Conservation (phyloP, 2,888 invertebrate species). For the Thecocarcelia acutangulata region DNA sequence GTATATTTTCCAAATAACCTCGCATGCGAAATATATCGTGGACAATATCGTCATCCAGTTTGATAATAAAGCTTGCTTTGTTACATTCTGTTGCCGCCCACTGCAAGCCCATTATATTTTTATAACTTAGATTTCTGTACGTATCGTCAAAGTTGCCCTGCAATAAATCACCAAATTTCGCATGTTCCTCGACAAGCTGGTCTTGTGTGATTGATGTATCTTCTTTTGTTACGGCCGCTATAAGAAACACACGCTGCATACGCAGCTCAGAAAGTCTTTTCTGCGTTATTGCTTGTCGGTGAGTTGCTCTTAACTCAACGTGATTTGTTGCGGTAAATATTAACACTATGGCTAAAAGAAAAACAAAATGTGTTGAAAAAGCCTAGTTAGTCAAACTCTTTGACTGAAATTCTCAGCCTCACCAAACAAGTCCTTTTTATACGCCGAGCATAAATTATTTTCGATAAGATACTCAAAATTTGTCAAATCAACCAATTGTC, state of each 20-base stretch:
- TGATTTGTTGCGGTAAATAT: conserved; percentile 90
- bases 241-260: too few relatives aligned
- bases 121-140: conserved; percentile 90
- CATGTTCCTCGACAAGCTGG: conserved; percentile 86
- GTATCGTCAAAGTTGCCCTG: too few relatives aligned
- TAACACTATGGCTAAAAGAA: conserved; percentile 82
- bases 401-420: too few relatives aligned
- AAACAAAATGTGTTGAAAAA: too few relatives aligned
- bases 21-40: conserved; percentile 85
- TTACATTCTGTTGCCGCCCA: conserved; percentile 88
- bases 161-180: too few relatives aligned
- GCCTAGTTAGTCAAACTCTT: too few relatives aligned
- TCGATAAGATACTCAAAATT: conserved; percentile 76
- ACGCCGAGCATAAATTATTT: conserved; percentile 75
- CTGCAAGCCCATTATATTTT: conserved; percentile 90
- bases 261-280: too few relatives aligned
- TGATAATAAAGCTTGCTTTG: too few relatives aligned
- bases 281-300: too few relatives aligned
- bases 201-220: conserved; percentile 83
- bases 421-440: conserved; percentile 78
- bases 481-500: conserved; percentile 75
- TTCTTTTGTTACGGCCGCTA: too few relatives aligned
- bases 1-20: conserved; percentile 80
- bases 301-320: conserved; percentile 86
- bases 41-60: conserved; percentile 92